Base-by-base conservation (phyloP, 1,140 invertebrate species). In the Venustaconcha ellipsiformis region DNA sequence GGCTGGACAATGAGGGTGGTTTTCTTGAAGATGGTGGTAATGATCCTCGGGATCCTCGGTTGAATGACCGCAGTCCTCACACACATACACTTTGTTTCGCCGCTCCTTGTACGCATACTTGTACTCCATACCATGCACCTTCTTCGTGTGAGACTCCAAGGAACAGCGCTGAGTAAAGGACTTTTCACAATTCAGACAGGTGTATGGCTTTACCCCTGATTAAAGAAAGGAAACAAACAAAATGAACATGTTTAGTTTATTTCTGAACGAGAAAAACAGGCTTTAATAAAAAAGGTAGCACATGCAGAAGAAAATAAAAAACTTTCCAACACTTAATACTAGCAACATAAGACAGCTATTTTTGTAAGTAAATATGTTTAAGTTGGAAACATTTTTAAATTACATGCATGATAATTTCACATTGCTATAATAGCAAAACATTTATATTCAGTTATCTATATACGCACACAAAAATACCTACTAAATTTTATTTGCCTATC, bases 161-260 rank as follows among this genome's bases (percentile, higher is more conserved):
- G 97, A 99, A 90, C 99, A 99, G 85, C 99, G 92, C 91, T 99
- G 99, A n/a, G 99, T 99, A 91, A 99, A 99, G 15, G 97, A 98
- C 90, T 99, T 99, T 87, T 99, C 97, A 88, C 99, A 99, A 12
- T 87, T 78, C 88, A 96, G 95, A 90, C 99, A 99, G 89, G 99
- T 99, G 92, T 99, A 99, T 0, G 99, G 99, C 62, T 98, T 93
- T 2, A 99, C 98, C 72, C 98, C 95, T 95, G 89, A 89, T 90
- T 78, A 59, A 15, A 76, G 48, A 73, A 56, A 55, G 56, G 37
- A 48, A 48, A 69, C 59, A 59, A 59, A 58, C 67, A 58, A 59
- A 58, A 69, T 58, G 13, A 58, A 58, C 23, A 58, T 17, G 37
- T 58, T 26, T 17, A 55, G 13, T 14, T 11, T 59, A 67, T 58